Conservation (phyloP, 2,888 invertebrate genomes). For the Stenchaetothrips biformis region DNA sequence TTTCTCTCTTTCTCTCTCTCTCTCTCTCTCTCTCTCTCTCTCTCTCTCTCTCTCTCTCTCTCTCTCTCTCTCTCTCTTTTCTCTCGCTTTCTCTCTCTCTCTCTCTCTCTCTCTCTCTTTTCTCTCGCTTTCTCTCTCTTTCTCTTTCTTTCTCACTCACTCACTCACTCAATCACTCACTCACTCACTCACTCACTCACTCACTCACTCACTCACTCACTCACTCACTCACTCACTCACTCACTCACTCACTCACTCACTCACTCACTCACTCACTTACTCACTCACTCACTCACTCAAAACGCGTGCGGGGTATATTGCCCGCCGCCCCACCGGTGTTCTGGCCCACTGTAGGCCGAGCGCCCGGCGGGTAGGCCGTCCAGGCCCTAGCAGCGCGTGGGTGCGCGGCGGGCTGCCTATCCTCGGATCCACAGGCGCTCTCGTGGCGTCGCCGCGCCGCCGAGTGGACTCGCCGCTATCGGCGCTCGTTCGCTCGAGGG, state of each 20-base stretch:
- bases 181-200: not conserved
- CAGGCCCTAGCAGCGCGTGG: not conserved
- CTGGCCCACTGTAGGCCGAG: not conserved
- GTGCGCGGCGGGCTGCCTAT: not conserved
- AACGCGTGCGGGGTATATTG: no score
- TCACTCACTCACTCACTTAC: no score
- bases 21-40: constrained; percentile 25
- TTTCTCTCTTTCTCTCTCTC: constrained; percentile 5
- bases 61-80: not conserved
- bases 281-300: no score
- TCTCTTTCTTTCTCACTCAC: constrained; percentile 16
- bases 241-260: not conserved
- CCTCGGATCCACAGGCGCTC: not conserved
- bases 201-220: not conserved
- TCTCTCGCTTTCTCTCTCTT: not conserved
- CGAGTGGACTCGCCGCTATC: no score
- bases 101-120: constrained; percentile 26
- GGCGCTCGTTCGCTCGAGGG: no score
- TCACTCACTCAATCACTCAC: not conserved
- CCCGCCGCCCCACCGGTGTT: no score
- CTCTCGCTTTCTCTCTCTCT: constrained; percentile 21
- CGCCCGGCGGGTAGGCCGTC: not conserved
- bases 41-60: not conserved
- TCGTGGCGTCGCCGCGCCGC: no score
- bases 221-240: not conserved